Base-by-base conservation (phyloP, 2,888 invertebrate genomes). In the Petrolisthes cinctipes region DNA sequence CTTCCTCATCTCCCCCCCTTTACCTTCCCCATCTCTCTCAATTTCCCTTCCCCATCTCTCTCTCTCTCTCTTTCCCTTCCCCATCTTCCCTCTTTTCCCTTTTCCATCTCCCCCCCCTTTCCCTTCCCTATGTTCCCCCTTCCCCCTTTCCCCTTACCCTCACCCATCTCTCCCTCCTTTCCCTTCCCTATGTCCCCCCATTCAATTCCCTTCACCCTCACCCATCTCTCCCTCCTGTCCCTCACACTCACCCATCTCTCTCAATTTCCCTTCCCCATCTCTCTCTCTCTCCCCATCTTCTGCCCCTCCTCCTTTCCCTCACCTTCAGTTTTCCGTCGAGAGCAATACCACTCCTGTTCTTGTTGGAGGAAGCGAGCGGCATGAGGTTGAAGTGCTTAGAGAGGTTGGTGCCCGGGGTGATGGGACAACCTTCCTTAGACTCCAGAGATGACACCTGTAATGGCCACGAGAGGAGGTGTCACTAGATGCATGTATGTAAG, bases 401-500 rank as follows among this genome's bases (percentile, higher is more conserved):
- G 92, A 97, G 95, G 91, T 97, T 96, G 51, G 97, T 96, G 71
- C 97, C 97, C 17, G 97, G 97, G 86, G 97, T 97, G 82, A 97
- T 95, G 5, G 97, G 97, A 92, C 97, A 97, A n/a, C 97, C 97
- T 93, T 97, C 97, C 87, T 97, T 95, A 87, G 97, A 97, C 92
- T 97, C 97, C 93, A 97, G 93, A 89, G 96, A 96, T 53, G 97
- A 97, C 54, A 97, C 97, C 92, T 97, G 96, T 7, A 9, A 53
- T 37, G 37, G 37, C 0, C 37, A 37, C 37, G 37, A 37, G 37
- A 37, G n/a, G n/a, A 37, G 37, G 2, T 37, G 37, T 37, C 37
- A 37, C 1, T 2, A 37, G 37, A 37, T 37, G 37, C 37, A 37
- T 37, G 37, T 37, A n/a, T n/a, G n/a, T n/a, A n/a, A 20, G 51